Evolutionary conservation across 2,797 vertebrate species (phyloP).

Genomic region (Heteromormyrus szaboi): DNA sequence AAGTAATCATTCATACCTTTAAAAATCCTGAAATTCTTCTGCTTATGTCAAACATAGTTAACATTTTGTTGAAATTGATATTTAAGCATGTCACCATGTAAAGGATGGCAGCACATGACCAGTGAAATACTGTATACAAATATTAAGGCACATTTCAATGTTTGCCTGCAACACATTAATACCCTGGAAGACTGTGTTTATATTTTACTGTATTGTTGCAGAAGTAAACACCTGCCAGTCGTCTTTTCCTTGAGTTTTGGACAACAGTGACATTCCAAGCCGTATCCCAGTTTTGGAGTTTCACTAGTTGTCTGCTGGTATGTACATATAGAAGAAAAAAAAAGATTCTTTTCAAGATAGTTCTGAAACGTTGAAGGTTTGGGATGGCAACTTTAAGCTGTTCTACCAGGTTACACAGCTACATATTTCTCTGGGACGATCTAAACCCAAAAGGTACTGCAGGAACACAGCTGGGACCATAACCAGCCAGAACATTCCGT

Average conservation of each 20-base stretch:
- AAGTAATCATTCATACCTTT: not conserved
- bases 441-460: slow-evolving; percentile 1
- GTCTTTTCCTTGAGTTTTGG: not conserved
- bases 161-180: not conserved
- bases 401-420: not conserved
- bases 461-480: not conserved
- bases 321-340: not conserved
- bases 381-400: not conserved
- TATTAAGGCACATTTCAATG: not conserved
- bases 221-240: not conserved
- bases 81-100: not conserved
- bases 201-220: not conserved
- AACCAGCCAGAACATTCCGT: not conserved
- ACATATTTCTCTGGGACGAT: not conserved
- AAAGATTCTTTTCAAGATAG: not conserved
- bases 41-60: not conserved
- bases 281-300: not conserved
- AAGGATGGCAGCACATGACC: not conserved
- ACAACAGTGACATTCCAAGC: not conserved
- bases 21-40: not conserved
- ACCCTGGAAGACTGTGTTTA: not conserved
- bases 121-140: not conserved
- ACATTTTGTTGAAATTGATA: not conserved
- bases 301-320: not conserved
- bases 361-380: not conserved